phyloP scores from a whole-genome alignment of 2,797 vertebrate species.

The Gallinago nigripennis region DNA sequence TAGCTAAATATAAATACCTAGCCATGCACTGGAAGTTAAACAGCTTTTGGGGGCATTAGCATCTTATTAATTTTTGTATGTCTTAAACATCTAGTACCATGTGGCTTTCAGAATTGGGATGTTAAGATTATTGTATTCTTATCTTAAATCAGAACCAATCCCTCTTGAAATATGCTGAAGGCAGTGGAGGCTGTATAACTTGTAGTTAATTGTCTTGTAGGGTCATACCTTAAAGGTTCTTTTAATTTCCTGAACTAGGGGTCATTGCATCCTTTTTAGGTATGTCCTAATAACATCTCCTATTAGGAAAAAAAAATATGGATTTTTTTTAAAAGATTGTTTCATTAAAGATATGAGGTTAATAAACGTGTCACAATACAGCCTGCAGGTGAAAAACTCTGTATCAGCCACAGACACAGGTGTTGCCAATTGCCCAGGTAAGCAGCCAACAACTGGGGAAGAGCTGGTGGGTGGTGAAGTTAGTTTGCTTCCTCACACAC shows the following conservation, averaged over 20 bases:
- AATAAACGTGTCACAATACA: neutral
- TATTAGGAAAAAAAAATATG: neutral
- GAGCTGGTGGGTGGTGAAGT: neutral
- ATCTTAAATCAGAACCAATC: neutral
- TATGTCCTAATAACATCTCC: neutral
- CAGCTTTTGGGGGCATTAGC: neutral
- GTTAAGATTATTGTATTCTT: neutral
- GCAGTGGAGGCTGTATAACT: neutral
- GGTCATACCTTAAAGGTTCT: neutral
- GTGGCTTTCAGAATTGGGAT: neutral
- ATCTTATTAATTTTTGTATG: neutral
- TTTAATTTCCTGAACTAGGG: neutral
- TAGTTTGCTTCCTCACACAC: neutral
- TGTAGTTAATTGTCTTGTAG: neutral
- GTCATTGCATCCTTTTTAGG: neutral
- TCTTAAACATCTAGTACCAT: neutral
- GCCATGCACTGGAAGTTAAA: neutral
- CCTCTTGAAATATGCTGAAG: neutral
- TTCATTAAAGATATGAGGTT: neutral
- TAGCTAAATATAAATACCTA: neutral
- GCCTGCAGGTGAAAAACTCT: neutral
- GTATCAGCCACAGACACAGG: neutral
- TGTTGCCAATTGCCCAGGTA: neutral
- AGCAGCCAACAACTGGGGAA: neutral
- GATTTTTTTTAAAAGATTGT: neutral